Evolutionary conservation across 92 coral and sea anemone genomes (phyloP).

Genomic region (Palythoa grandiflora): DNA sequence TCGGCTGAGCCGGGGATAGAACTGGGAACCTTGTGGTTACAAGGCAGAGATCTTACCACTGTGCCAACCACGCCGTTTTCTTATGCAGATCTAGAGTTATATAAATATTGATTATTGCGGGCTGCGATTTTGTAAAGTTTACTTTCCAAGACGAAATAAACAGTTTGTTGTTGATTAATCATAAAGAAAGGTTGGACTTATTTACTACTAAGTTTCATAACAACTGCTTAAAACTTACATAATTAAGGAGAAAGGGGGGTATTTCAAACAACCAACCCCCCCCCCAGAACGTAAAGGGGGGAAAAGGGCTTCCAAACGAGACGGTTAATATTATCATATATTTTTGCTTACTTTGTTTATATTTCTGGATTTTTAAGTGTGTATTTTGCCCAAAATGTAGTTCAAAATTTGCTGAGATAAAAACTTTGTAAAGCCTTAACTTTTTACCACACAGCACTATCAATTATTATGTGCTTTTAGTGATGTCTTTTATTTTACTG

Average conservation of each 20-base stretch:
- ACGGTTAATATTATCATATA: not conserved
- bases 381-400: not conserved
- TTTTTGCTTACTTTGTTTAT: not conserved
- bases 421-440: not conserved
- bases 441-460: not conserved
- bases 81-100: not conserved
- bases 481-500: not conserved
- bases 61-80: no score
- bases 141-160: no score
- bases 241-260: not conserved
- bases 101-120: not conserved
- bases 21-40: no score
- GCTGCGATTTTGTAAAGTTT: no score
- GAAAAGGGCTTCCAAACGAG: not conserved
- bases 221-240: not conserved
- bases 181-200: not conserved
- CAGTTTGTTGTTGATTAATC: no score
- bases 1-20: no score
- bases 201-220: not conserved
- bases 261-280: not conserved
- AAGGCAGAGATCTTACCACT: no score
- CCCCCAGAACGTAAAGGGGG: conserved; percentile 4
- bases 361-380: not conserved
- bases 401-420: not conserved
- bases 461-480: not conserved